Evolutionary conservation across 2,113 vertebrate species (phyloP).

Genomic region (Trinectes maculatus): DNA sequence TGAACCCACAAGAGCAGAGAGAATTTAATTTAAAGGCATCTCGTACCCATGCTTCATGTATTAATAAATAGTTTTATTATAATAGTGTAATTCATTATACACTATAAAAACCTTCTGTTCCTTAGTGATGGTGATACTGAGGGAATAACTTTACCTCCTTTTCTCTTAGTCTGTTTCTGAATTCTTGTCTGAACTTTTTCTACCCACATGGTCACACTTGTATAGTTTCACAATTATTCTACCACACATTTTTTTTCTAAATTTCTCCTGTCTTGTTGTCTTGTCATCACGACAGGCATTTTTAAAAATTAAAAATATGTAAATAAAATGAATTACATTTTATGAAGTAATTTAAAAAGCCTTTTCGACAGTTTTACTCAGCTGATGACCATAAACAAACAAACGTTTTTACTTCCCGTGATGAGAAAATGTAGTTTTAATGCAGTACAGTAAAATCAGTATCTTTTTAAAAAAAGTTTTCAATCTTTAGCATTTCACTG

Average conservation of each 20-base stretch:
- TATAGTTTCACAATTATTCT: no score
- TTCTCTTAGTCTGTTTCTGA: no score
- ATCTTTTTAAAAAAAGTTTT: not conserved
- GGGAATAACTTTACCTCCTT: not conserved
- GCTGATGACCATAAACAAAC: not conserved
- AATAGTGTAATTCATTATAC: not conserved
- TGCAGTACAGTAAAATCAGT: not conserved
- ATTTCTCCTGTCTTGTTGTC: no score
- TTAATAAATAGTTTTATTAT: not conserved
- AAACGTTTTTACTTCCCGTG: not conserved
- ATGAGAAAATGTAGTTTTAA: not conserved
- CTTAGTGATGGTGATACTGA: not conserved
- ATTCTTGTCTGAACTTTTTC: no score
- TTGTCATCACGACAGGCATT: no score
- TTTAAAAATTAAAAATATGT: no score
- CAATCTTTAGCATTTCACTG: slow-evolving; percentile 21
- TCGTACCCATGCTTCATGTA: not conserved
- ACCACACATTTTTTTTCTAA: no score
- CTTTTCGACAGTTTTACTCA: not conserved
- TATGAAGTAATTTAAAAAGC: not conserved
- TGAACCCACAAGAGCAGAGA: not conserved
- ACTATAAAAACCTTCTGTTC: not conserved
- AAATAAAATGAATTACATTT: no score
- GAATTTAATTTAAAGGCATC: not conserved
- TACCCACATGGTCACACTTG: no score